Conservation (phyloP, 2,797 vertebrate genomes). For the Coilia nasus region DNA sequence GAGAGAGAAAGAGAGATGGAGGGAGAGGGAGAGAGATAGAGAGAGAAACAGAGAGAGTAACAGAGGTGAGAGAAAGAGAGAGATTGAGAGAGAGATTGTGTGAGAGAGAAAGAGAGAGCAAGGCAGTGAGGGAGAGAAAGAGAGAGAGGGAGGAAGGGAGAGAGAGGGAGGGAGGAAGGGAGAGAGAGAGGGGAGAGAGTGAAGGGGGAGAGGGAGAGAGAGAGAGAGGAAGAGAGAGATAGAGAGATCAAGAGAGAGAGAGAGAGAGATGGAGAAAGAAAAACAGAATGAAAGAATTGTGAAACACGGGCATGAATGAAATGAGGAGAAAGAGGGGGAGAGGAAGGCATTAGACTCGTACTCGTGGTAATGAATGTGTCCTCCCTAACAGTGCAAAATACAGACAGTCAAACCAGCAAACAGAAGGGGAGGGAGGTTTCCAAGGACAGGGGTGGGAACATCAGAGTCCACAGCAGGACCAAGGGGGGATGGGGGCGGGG, state of each 20-base stretch:
- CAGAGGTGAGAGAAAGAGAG: constrained; percentile 19
- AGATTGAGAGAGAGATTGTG: constrained; percentile 47
- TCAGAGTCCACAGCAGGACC: constrained; percentile 5
- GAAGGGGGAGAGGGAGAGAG: constrained; percentile 28
- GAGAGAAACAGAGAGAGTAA: too few species aligned
- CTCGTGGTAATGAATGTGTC: background rate
- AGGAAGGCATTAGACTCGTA: constrained; percentile 18
- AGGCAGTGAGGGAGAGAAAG: constrained; percentile 42
- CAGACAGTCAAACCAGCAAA: background rate
- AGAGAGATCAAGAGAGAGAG: constrained; percentile 35
- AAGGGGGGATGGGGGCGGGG: background rate
- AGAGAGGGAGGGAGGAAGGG: constrained; percentile 11
- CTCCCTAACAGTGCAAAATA: constrained; percentile 13
- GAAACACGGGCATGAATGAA: background rate
- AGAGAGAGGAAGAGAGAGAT: constrained; percentile 44
- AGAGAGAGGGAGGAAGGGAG: background rate
- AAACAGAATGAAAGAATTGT: constrained; percentile 31
- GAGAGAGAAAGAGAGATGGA: too few species aligned
- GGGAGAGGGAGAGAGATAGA: too few species aligned
- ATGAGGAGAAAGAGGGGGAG: constrained; percentile 25
- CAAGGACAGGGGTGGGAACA: constrained; percentile 11
- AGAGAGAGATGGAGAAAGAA: constrained; percentile 11
- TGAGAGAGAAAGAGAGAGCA: constrained; percentile 33
- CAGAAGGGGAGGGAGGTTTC: constrained; percentile 13
- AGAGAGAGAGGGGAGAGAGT: constrained; percentile 30